Conservation (phyloP, 2,113 vertebrate species). For the Crotalus horridus region DNA sequence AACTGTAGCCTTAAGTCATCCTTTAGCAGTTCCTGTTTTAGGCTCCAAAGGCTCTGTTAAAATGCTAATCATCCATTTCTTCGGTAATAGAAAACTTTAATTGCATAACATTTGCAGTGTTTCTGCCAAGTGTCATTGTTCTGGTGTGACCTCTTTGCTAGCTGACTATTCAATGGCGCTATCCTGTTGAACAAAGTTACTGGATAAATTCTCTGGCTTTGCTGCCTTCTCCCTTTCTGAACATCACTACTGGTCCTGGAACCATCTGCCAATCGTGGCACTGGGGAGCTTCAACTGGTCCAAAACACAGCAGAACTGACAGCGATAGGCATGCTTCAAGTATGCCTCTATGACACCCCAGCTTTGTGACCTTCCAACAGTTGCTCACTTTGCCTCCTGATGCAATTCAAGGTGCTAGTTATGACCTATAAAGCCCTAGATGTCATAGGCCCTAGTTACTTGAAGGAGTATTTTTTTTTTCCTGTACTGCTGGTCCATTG, state of each 20-base stretch:
- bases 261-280: background rate
- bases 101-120: background rate
- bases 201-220: background rate
- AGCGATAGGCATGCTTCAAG: background rate
- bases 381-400: background rate
- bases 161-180: background rate
- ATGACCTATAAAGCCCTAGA: background rate
- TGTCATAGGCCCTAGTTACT: background rate
- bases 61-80: background rate
- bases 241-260: background rate
- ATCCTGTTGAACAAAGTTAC: background rate
- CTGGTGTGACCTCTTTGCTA: background rate
- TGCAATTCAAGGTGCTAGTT: background rate
- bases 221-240: background rate
- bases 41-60: background rate
- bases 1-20: background rate
- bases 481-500: background rate
- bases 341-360: background rate
- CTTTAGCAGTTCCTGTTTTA: background rate
- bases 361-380: background rate
- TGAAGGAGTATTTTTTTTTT: background rate
- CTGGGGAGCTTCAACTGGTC: background rate
- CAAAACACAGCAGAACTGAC: background rate
- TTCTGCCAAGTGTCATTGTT: background rate
- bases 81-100: background rate